Percentiles rank a stretch among this genome's conserved stretches.
phyloP scores from a whole-genome alignment of 1,140 invertebrate species.

The Scaptomyza montana region DNA sequence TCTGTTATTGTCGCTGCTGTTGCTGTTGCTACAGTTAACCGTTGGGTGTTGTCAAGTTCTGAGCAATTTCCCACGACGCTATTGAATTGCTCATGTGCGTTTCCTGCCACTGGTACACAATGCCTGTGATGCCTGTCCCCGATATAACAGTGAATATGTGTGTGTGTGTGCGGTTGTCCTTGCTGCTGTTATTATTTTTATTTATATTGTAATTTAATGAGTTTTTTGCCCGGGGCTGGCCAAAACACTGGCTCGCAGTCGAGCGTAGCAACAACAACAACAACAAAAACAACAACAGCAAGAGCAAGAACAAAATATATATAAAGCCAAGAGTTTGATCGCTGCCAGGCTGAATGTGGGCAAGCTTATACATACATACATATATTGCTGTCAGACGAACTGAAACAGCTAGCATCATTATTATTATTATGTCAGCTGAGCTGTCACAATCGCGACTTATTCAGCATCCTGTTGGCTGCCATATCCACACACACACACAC shows the following conservation, averaged over 20 bases:
- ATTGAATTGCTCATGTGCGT: conserved; percentile 17
- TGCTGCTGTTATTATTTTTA: conserved; percentile 10
- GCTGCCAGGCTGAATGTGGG: background rate
- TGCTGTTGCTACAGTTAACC: background rate
- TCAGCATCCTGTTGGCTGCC: conserved; percentile 51
- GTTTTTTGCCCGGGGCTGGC: conserved; percentile 50
- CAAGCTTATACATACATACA: background rate
- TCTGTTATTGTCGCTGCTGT: background rate
- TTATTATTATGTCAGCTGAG: conserved; percentile 36
- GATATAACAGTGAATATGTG: background rate
- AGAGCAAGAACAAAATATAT: background rate
- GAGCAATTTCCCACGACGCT: conserved; percentile 20
- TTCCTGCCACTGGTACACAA: conserved; percentile 3
- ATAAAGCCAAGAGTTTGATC: no score
- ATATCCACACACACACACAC: background rate
- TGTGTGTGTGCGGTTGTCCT: background rate
- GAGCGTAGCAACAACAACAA: background rate
- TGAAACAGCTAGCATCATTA: conserved; percentile 28
- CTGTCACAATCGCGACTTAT: conserved; percentile 63
- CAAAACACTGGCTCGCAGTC: background rate
- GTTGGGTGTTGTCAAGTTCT: background rate
- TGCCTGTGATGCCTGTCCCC: conserved; percentile 1
- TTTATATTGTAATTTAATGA: conserved; percentile 72
- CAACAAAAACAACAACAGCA: background rate
- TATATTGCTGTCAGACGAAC: conserved; percentile 8